phyloP scores from a whole-genome alignment of 2,113 vertebrate species.

The Origma solitaria region DNA sequence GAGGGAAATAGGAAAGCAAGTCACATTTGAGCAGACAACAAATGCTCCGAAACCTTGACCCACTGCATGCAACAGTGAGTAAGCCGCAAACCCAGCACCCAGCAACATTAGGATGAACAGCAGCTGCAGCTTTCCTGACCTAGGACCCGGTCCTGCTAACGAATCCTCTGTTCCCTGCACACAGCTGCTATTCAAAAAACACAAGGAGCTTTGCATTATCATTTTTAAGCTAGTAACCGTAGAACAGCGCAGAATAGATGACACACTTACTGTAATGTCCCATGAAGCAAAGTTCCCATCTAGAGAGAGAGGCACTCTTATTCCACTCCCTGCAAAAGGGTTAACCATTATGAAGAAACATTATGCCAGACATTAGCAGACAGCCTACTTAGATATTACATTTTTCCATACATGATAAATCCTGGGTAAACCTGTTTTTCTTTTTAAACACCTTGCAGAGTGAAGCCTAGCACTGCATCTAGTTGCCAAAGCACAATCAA shows the following conservation, averaged over 20 bases:
- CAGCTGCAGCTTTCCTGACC: constrained; percentile 67
- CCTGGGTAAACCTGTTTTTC: constrained; percentile 85
- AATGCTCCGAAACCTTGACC: constrained; percentile 78
- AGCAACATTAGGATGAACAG: constrained; percentile 64
- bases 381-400: constrained; percentile 81
- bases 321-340: constrained; percentile 82
- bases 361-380: constrained; percentile 84
- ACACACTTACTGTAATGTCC: constrained; percentile 99
- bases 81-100: constrained; percentile 72
- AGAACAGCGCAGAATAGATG: constrained; percentile 87
- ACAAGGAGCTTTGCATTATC: constrained; percentile 77
- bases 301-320: constrained; percentile 82
- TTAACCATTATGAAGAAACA: constrained; percentile 83
- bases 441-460: constrained; percentile 94
- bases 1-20: constrained; percentile 82
- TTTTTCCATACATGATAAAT: constrained; percentile 86
- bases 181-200: constrained; percentile 70
- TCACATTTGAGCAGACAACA: constrained; percentile 78
- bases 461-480: constrained; percentile 98
- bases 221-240: constrained; percentile 75
- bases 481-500: constrained; percentile 99
- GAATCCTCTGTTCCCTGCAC: constrained; percentile 62
- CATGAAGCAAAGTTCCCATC: constrained; percentile 94
- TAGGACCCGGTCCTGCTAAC: constrained; percentile 68
- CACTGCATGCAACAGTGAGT: constrained; percentile 76